Conservation (phyloP, 2,888 invertebrate species). For the Pristionchus fissidentatus region DNA sequence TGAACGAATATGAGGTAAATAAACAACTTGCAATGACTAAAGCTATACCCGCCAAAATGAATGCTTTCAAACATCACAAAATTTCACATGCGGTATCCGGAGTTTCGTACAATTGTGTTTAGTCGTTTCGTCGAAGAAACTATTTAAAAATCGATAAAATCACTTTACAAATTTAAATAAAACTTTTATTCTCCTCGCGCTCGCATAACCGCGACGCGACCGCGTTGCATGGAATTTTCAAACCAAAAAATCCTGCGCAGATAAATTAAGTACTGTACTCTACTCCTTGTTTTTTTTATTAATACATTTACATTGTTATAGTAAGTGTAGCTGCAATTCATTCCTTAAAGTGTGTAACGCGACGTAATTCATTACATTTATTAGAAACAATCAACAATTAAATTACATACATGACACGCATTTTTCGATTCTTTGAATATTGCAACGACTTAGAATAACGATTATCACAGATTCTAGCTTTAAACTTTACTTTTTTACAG, state of each 20-base stretch:
- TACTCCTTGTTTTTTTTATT: neutral
- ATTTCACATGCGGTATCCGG: neutral
- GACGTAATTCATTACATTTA: no score
- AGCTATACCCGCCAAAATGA: constrained; percentile 10
- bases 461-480: neutral
- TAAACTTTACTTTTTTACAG: neutral
- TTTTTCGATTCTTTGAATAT: neutral
- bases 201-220: neutral
- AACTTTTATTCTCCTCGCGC: neutral
- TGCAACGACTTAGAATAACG: neutral
- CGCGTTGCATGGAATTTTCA: neutral
- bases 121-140: neutral
- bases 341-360: no score
- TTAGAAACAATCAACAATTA: no score
- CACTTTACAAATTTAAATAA: neutral
- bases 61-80: constrained; percentile 1
- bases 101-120: no score
- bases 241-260: neutral
- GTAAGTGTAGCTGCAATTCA: no score
- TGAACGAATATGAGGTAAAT: neutral
- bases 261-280: neutral
- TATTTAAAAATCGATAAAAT: neutral
- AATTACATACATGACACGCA: constrained; percentile 26
- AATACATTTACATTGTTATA: neutral
- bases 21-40: neutral